Base-by-base conservation (phyloP, 2,113 vertebrate species). In the Pollimyrus isidori region DNA sequence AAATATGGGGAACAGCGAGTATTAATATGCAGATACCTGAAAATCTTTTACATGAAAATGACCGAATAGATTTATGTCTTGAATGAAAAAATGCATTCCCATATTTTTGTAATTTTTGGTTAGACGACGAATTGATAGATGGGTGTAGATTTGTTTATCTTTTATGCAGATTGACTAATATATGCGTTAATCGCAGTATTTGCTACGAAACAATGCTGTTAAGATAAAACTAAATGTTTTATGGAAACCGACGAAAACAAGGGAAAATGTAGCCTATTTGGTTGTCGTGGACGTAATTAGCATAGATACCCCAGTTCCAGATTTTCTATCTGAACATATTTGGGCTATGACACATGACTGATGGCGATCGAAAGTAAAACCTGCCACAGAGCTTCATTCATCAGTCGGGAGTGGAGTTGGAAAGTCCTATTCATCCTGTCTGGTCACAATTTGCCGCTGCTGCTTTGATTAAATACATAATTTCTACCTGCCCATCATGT, bases 381-480 rank as follows among this genome's bases (percentile, higher is more conserved):
- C 65, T 87, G 95, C 91, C 87, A 91, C 91, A 93, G 95, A 95
- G 0, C 46, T 91, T 0, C 7, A 65, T 80, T 91, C 30, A 84
- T 76, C 48, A 76, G 52, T 13, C 23, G 62, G 73, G 52, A 89
- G 3, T 21, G 92, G 91, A 91, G 76, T 69, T 56, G 4, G 82
- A 1, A 30, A 42, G 13, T 62, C 39, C 69, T 90, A 91, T 92
- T 90, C 91, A 93, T 92, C 89, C 89, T 69, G n/a, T 9, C 15
- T 23, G 21, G 50, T 39, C 39, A 39, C 17, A 46, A 46, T 80
- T 82, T n/a, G n/a, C 65, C 65, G 48, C 48, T 46, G 69, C 49
- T 88, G 69, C 10, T 88, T 39, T n/a, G 15, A 58, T 42, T 52
- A 53, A 86, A 50, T 35, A 86, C 49, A 86, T 21, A 86, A 30